These are phyloP conservation scores for Stomorhina lunata DNA, from an alignment of 2,888 invertebrate genomes.

Conservation along the genomic window DNA sequence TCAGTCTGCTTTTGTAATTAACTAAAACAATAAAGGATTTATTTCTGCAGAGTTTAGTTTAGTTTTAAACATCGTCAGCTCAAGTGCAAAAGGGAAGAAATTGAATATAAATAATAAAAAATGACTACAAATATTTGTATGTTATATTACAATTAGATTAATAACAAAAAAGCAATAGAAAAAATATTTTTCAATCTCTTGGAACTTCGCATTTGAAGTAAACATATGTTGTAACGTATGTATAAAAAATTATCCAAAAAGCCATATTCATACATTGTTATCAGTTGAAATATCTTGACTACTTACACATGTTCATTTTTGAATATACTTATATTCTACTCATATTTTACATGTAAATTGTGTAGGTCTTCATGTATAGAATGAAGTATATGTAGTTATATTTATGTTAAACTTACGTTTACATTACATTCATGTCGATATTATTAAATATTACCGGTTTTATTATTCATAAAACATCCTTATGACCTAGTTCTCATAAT, in stretches of 20 bases:
- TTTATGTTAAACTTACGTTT: background rate
- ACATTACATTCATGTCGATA: conserved; percentile 50
- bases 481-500: conserved; percentile 55
- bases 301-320: no score
- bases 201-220: no score
- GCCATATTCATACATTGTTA: conserved; percentile 45
- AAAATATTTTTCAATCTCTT: no score
- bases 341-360: background rate
- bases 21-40: background rate
- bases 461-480: conserved; percentile 61
- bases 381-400: background rate
- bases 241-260: no score
- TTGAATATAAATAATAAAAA: no score
- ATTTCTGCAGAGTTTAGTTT: background rate
- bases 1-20: background rate
- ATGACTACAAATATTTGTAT: no score
- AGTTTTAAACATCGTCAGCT: no score
- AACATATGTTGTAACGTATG: no score
- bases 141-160: no score
- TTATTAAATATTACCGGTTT: conserved; percentile 61
- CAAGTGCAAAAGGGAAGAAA: no score
- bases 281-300: conserved; percentile 48
- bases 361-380: background rate
- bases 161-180: no score
- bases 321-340: no score